Evolutionary conservation across 2,888 invertebrate species (phyloP).

Genomic region (Polietes domitor): DNA sequence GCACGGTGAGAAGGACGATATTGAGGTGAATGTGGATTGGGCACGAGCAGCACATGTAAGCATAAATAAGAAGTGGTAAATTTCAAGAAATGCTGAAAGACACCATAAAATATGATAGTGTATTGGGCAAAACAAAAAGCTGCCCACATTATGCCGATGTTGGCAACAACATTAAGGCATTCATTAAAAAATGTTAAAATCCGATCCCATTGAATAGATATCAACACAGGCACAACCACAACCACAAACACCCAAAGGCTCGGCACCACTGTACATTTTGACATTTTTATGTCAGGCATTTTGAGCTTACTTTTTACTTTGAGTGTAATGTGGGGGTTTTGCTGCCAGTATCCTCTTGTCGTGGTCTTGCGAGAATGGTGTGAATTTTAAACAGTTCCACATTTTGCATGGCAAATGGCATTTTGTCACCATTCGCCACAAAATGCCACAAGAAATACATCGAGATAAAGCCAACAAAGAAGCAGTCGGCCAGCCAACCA

Average conservation of each 20-base stretch:
- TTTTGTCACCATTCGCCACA: constrained; percentile 58
- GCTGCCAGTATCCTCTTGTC: not conserved
- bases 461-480: not conserved
- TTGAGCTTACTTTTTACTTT: not conserved
- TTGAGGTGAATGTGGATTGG: not conserved
- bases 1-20: not conserved
- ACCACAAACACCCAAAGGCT: not conserved
- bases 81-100: constrained; percentile 1
- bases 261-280: not conserved
- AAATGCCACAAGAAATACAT: constrained; percentile 35
- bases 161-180: not conserved
- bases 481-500: not conserved
- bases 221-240: not conserved
- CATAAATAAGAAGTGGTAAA: not conserved
- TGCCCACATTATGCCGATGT: not conserved
- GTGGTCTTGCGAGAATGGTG: constrained; percentile 14
- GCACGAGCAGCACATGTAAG: not conserved
- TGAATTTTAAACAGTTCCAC: constrained; percentile 54
- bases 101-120: not conserved
- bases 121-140: not conserved
- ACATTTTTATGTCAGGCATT: constrained; percentile 7
- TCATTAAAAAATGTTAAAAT: constrained; percentile 1
- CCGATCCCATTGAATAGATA: not conserved
- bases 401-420: constrained; percentile 63
- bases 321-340: constrained; percentile 12